Percentiles rank a stretch among this genome's conserved stretches.
Evolutionary conservation across 2,113 vertebrate genomes (phyloP).

Genomic region (Gasterosteus aculeatus): DNA sequence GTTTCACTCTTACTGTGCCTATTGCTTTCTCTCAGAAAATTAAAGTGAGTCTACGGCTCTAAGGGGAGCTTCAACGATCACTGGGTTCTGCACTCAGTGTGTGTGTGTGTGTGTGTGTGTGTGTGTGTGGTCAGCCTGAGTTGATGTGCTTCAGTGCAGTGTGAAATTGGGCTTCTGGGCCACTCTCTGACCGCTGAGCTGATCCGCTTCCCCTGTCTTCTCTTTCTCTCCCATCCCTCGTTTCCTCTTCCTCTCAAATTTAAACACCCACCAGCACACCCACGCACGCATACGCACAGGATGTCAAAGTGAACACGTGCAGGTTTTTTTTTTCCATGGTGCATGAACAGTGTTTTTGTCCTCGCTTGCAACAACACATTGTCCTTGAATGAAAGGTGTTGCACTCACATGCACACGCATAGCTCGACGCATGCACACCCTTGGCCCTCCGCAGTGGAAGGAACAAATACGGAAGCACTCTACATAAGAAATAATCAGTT

Average conservation of each 20-base stretch:
- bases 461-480: neutral
- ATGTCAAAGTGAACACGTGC: conserved; percentile 14
- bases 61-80: conserved; percentile 46
- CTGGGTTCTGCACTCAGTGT: conserved; percentile 38
- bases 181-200: conserved; percentile 68
- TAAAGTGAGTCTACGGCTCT: conserved; percentile 41
- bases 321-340: neutral
- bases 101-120: conserved; percentile 28
- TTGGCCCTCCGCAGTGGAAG: conserved; percentile 6
- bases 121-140: conserved; percentile 53
- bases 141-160: conserved; percentile 78
- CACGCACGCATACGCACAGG: neutral
- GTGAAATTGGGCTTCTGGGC: conserved; percentile 80
- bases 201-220: conserved; percentile 48
- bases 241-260: conserved; percentile 23
- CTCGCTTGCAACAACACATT: conserved; percentile 10
- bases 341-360: neutral
- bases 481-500: conserved; percentile 14
- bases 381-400: conserved; percentile 25
- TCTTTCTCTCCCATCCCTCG: conserved; percentile 13
- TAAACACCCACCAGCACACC: conserved; percentile 7
- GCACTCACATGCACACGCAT: neutral
- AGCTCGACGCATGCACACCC: neutral
- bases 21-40: conserved; percentile 42
- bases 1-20: conserved; percentile 3